Base-by-base conservation (phyloP, 2,888 invertebrate genomes). In the Cosmia trapezina region DNA sequence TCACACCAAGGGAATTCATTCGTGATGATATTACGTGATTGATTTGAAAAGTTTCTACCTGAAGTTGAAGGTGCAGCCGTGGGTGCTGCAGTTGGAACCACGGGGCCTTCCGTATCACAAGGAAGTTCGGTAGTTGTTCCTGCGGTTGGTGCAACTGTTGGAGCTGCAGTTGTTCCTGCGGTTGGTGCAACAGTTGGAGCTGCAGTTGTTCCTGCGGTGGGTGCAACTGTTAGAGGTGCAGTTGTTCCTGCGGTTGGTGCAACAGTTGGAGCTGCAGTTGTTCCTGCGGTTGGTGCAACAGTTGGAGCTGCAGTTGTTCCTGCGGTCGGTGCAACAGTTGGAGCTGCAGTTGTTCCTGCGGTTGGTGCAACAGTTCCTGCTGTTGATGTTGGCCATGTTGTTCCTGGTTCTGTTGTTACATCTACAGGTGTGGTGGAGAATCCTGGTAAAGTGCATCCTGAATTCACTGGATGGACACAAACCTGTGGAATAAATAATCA, bases 371-470 rank as follows among this genome's bases (percentile, higher is more conserved):
- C 33, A 3, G 33, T 33, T 33, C 33, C 33, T 33, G 33, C 54
- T 14, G 54, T 54, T 54, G 22, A n/a, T n/a, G n/a, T n/a, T n/a
- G n/a, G n/a, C n/a, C n/a, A 14, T 14, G 22, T 78, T 2, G 83
- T 57, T 2, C 68, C 72, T 17, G 76, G 6, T 4, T 3, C 19
- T 0, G n/a, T n/a, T n/a, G n/a, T n/a, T n/a, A n/a, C n/a, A n/a
- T n/a, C n/a, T n/a, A n/a, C n/a, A n/a, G 77, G 7, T 12, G 33
- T 1, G 70, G 47, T 37, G 43, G 17, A 3, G 47, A 5, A 41
- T 19, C 89, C 88, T 1, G 91, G 86, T 2, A 93, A 80, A 0
- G 73, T 79, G 74, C 93, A 93, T 69, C 89, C 88, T 0, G 92
- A 87, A 41, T 37, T 4, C 0, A 0, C 14, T 0, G 92, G 91